phyloP scores from a whole-genome alignment of 2,888 invertebrate species.

The Epirrita christyi region DNA sequence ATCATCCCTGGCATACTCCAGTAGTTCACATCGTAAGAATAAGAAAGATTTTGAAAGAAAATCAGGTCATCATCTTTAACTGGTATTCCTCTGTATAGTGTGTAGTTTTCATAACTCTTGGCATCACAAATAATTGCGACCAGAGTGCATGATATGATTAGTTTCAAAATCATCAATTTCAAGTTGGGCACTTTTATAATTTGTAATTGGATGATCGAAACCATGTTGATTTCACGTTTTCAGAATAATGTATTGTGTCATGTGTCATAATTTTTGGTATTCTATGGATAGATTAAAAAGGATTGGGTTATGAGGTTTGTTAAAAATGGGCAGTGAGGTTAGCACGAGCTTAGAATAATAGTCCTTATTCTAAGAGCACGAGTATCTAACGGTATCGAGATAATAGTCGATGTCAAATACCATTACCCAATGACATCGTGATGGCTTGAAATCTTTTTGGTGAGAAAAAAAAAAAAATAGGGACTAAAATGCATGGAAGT shows the following conservation, averaged over 20 bases:
- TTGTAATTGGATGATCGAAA: neutral
- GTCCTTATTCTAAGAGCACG: neutral
- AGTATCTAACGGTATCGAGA: too few relatives aligned
- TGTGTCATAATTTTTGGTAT: too few relatives aligned
- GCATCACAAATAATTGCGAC: conserved; percentile 4
- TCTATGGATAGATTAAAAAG: too few relatives aligned
- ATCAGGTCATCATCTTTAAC: conserved; percentile 48
- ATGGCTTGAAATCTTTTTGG: too few relatives aligned
- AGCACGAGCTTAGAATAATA: too few relatives aligned
- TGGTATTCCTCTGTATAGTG: conserved; percentile 62
- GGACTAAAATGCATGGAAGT: too few relatives aligned
- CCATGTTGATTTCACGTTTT: conserved; percentile 3
- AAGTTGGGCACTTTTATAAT: neutral
- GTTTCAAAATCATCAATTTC: neutral
- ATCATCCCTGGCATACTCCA: conserved; percentile 61
- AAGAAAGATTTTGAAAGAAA: conserved; percentile 53
- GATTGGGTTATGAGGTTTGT: too few relatives aligned
- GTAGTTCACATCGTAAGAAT: conserved; percentile 50
- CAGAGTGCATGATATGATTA: neutral
- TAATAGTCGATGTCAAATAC: too few relatives aligned
- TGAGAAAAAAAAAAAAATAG: too few relatives aligned
- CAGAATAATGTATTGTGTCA: too few relatives aligned
- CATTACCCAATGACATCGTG: too few relatives aligned
- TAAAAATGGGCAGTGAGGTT: too few relatives aligned
- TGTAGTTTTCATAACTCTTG: conserved; percentile 50